A percentile compares a stretch with the other conserved stretches of the same genome.
These are phyloP conservation scores for Protobothrops flavoviridis DNA, from an alignment of 2,113 vertebrate species.

Conservation along the genomic window DNA sequence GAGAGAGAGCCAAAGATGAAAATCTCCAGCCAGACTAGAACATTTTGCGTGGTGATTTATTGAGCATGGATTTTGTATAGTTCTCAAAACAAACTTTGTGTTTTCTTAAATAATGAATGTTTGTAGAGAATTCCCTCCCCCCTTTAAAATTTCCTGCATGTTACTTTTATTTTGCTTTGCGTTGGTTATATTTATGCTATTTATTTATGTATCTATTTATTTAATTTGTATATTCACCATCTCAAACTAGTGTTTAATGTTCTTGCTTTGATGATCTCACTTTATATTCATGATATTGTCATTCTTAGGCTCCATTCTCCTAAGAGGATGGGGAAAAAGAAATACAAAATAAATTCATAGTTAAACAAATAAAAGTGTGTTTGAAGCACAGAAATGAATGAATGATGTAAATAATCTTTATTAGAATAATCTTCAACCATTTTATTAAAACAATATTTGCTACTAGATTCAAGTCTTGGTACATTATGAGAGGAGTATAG, in stretches of 20 bases:
- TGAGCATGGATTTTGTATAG: background rate
- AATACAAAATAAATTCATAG: background rate
- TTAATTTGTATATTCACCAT: background rate
- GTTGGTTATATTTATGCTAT: background rate
- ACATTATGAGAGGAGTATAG: background rate
- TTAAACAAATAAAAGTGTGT: background rate
- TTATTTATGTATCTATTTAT: background rate
- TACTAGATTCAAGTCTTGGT: background rate
- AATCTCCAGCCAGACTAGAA: background rate
- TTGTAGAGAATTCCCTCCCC: background rate
- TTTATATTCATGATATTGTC: background rate
- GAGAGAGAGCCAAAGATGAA: background rate
- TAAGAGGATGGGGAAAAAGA: background rate
- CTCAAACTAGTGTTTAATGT: background rate
- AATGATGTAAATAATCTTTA: constrained; percentile 38
- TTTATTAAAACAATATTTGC: background rate
- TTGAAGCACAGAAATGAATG: constrained; percentile 53
- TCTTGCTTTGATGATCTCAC: background rate
- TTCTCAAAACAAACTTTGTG: background rate
- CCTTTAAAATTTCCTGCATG: background rate
- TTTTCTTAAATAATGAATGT: background rate
- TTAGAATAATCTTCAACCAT: background rate
- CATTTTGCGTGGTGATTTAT: background rate
- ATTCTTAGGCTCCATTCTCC: background rate
- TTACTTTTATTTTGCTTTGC: background rate